Percentiles rank a stretch among this genome's conserved stretches.
Conservation (phyloP, 1,140 invertebrate species). For the Pseudomyrmex gracilis region DNA sequence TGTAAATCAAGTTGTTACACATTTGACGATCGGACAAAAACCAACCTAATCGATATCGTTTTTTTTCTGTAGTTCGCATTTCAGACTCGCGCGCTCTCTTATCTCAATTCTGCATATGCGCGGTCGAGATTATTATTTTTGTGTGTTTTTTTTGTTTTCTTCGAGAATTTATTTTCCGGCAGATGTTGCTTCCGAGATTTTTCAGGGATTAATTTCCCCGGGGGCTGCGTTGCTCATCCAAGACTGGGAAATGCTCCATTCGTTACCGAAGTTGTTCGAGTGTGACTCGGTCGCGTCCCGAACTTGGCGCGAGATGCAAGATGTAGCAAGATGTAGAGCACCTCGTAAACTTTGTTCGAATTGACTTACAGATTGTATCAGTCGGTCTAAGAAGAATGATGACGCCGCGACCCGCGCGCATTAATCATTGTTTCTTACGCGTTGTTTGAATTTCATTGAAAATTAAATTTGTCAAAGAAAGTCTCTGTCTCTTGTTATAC, state of each 20-base stretch:
- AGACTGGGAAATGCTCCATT: constrained; percentile 52
- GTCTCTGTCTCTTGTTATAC: too few relatives aligned
- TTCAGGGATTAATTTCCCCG: constrained; percentile 57
- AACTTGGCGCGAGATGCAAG: constrained; percentile 50
- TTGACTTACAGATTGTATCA: constrained; percentile 7
- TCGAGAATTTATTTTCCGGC: constrained; percentile 38
- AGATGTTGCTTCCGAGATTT: constrained; percentile 58
- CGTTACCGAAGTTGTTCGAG: constrained; percentile 58
- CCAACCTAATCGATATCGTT: constrained; percentile 15
- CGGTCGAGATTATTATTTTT: too few relatives aligned
- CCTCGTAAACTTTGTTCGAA: background rate
- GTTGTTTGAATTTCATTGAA: background rate
- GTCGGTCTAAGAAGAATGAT: background rate
- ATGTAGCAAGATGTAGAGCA: constrained; percentile 17
- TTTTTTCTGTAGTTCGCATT: background rate
- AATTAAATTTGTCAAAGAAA: background rate
- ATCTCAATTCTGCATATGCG: background rate
- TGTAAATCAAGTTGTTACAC: background rate
- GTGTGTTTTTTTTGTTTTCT: constrained; percentile 5
- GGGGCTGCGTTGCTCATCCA: constrained; percentile 54
- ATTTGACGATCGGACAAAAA: background rate
- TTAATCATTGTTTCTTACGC: background rate
- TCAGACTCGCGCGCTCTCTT: background rate
- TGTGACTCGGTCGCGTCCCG: constrained; percentile 50
- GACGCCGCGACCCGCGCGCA: background rate